Evolutionary conservation across 2,888 invertebrate species (phyloP).

Genomic region (Dynastes maya): DNA sequence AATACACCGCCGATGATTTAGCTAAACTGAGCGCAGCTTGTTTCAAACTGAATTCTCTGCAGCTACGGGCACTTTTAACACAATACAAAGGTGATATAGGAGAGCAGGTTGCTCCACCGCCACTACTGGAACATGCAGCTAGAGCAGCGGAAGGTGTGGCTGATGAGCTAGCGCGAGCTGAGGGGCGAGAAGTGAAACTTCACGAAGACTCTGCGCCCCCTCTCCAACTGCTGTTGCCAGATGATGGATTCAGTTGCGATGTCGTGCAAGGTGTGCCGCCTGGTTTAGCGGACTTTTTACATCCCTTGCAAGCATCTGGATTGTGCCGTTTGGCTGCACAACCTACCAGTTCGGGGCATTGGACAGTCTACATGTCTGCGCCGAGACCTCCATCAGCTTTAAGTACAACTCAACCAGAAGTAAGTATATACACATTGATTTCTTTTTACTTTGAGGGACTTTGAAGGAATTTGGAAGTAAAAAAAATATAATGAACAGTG

Average conservation of each 20-base stretch:
- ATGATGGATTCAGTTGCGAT: conserved; percentile 98
- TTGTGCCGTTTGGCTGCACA: conserved; percentile 93
- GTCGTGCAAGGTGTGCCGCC: conserved; percentile 93
- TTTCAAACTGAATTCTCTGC: conserved; percentile 97
- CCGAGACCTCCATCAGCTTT: conserved; percentile 68
- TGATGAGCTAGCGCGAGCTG: conserved; percentile 91
- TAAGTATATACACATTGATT: conserved; percentile 53
- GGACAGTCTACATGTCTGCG: conserved; percentile 93
- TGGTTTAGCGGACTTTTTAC: conserved; percentile 90
- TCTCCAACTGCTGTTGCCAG: conserved; percentile 93
- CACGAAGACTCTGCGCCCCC: conserved; percentile 95
- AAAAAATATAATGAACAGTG: too few relatives aligned
- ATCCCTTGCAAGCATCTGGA: conserved; percentile 87
- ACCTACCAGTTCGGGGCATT: conserved; percentile 91
- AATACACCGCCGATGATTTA: conserved; percentile 89
- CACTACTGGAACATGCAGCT: conserved; percentile 80
- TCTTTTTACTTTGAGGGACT: background rate
- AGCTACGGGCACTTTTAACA: conserved; percentile 89
- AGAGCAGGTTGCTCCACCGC: conserved; percentile 69
- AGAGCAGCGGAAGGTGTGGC: conserved; percentile 90
- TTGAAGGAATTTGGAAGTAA: too few relatives aligned
- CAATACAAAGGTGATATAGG: conserved; percentile 75
- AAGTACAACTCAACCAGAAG: conserved; percentile 69
- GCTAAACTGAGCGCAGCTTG: conserved; percentile 93
- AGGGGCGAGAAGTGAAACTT: conserved; percentile 89